A percentile compares a stretch with the other conserved stretches of the same genome.
Conservation (phyloP, 2,888 invertebrate genomes). For the Drosophila algonquin region DNA sequence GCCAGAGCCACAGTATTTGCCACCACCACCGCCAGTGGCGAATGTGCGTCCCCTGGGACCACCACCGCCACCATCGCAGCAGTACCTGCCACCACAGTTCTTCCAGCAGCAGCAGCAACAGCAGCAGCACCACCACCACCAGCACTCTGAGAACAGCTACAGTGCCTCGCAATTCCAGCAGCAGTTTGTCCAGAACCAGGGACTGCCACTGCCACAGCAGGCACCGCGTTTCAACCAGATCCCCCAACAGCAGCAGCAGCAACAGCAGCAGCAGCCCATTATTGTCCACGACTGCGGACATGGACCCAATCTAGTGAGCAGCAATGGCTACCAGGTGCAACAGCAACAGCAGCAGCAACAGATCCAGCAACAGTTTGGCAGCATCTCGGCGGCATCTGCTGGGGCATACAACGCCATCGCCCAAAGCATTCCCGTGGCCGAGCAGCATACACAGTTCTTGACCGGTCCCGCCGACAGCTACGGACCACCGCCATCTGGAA, state of each 20-base stretch:
- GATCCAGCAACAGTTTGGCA: constrained; percentile 53
- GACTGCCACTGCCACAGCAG: constrained; percentile 74
- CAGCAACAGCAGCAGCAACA: constrained; percentile 52
- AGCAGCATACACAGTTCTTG: constrained; percentile 78
- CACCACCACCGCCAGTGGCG: constrained; percentile 43
- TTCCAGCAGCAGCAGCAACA: constrained; percentile 54
- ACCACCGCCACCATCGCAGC: constrained; percentile 41
- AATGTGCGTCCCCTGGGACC: constrained; percentile 32
- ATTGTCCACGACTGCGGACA: constrained; percentile 82
- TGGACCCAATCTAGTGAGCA: constrained; percentile 81
- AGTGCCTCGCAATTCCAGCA: constrained; percentile 68
- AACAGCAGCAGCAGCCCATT: constrained; percentile 57
- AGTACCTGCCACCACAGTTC: constrained; percentile 58
- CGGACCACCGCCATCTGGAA: constrained; percentile 79
- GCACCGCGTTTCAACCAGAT: constrained; percentile 74
- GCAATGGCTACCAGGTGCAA: constrained; percentile 64
- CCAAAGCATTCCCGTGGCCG: constrained; percentile 79
- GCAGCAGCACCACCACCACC: constrained; percentile 44
- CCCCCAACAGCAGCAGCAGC: constrained; percentile 58
- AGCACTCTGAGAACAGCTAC: constrained; percentile 64
- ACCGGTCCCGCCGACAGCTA: constrained; percentile 68
- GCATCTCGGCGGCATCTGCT: constrained; percentile 53
- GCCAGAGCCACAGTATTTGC: constrained; percentile 56
- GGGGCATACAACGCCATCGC: constrained; percentile 71
- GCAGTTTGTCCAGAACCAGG: constrained; percentile 73